Conservation (phyloP, 2,888 invertebrate species). For the Fragum whitleyi region DNA sequence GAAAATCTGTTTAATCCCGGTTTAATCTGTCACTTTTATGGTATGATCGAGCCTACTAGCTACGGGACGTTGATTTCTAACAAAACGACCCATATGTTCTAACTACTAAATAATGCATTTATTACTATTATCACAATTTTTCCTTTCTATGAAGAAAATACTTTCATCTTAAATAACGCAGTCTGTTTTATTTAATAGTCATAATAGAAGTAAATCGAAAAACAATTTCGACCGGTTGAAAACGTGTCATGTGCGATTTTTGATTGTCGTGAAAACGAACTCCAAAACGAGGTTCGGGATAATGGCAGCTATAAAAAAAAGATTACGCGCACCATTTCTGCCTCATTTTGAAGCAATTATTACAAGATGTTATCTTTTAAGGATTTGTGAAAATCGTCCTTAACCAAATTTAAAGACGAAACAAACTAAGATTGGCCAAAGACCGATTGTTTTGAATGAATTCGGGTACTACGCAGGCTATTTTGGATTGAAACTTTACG, state of each 20-base stretch:
- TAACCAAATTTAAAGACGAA: too few species aligned
- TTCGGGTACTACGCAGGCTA: too few species aligned
- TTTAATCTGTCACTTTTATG: background rate
- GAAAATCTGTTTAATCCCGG: background rate
- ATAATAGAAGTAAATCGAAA: slow-evolving; percentile 5
- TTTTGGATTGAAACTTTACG: too few species aligned
- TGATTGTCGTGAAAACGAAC: slow-evolving; percentile 1
- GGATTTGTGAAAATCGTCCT: background rate
- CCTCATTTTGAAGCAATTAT: slow-evolving; percentile 47
- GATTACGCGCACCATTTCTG: slow-evolving; percentile 57
- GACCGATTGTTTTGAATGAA: too few species aligned
- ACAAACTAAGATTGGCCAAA: too few species aligned
- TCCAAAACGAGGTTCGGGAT: slow-evolving; percentile 13
- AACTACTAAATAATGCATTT: slow-evolving; percentile 19
- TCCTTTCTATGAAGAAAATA: background rate
- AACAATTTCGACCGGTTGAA: background rate
- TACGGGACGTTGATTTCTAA: background rate
- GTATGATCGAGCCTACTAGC: background rate
- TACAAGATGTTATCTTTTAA: slow-evolving; percentile 50
- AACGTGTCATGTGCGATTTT: background rate
- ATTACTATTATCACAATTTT: slow-evolving; percentile 5
- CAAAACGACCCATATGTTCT: slow-evolving; percentile 16
- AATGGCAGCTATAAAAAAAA: slow-evolving; percentile 53
- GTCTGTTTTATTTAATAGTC: slow-evolving; percentile 9
- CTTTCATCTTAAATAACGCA: slow-evolving; percentile 10